Evolutionary conservation across 2,797 vertebrate genomes (phyloP).

Genomic region (Florisuga fusca): DNA sequence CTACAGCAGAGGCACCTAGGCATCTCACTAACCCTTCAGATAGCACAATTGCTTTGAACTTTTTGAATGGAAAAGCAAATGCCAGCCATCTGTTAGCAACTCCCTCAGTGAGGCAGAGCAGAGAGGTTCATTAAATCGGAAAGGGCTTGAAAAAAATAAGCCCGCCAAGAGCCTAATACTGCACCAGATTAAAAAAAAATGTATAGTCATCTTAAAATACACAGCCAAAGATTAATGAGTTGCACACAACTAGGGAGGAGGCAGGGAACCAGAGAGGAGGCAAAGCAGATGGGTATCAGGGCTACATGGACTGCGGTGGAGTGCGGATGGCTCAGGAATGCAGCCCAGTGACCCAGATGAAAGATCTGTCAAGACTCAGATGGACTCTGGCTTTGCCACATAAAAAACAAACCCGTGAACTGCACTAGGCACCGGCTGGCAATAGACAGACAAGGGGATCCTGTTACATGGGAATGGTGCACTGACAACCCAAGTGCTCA

Average conservation of each 20-base stretch:
- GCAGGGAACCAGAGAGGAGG: not conserved
- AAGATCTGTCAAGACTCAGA: not conserved
- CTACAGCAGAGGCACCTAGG: not conserved
- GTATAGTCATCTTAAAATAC: not conserved
- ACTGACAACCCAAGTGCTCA: not conserved
- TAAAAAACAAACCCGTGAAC: not conserved
- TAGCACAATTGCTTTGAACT: not conserved
- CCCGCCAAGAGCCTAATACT: not conserved
- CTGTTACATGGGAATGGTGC: not conserved
- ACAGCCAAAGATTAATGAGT: not conserved
- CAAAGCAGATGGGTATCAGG: not conserved
- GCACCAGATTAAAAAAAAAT: not conserved
- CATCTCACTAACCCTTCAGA: not conserved
- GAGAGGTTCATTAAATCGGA: not conserved
- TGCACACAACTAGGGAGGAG: not conserved
- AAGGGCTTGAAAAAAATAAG: not conserved
- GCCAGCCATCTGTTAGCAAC: not conserved
- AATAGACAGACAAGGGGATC: not conserved
- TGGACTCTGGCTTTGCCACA: not conserved
- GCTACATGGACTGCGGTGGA: not conserved
- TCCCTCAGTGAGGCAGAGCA: not conserved
- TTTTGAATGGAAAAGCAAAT: slow-evolving; percentile 1
- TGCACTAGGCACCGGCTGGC: not conserved
- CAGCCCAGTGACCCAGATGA: not conserved
- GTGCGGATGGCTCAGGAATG: not conserved